Evolutionary conservation across 2,797 vertebrate species (phyloP).

Genomic region (Tragelaphus oryx): DNA sequence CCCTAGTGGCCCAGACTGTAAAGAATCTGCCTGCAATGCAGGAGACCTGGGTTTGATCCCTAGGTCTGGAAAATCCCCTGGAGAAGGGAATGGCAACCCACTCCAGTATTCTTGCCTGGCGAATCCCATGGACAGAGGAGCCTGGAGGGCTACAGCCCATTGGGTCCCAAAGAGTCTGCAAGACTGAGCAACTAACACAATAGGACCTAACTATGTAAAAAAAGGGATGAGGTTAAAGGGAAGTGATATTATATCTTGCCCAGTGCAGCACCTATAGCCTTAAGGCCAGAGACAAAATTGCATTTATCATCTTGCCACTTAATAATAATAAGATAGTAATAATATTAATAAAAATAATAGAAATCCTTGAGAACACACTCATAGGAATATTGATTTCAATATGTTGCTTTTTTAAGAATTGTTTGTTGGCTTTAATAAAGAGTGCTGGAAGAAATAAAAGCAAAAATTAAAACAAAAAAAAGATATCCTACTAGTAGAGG

Average conservation of each 20-base stretch:
- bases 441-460: not conserved
- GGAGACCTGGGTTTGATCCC: not conserved
- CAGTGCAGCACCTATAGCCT: not conserved
- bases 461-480: not conserved
- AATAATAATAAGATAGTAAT: not conserved
- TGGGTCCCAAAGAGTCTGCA: not conserved
- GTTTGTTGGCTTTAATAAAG: conserved; percentile 21
- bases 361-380: not conserved
- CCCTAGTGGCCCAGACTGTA: not conserved
- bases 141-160: not conserved
- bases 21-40: not conserved
- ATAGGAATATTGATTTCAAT: not conserved
- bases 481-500: not conserved
- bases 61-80: not conserved
- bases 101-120: not conserved
- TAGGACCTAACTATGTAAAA: not conserved
- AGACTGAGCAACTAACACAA: not conserved
- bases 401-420: not conserved
- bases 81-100: not conserved
- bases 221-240: not conserved
- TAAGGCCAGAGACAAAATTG: not conserved
- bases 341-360: not conserved
- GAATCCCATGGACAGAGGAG: not conserved
- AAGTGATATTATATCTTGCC: not conserved
- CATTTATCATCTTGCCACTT: not conserved